phyloP scores from a whole-genome alignment of 2,113 vertebrate species.

The Aldabrachelys gigantea region DNA sequence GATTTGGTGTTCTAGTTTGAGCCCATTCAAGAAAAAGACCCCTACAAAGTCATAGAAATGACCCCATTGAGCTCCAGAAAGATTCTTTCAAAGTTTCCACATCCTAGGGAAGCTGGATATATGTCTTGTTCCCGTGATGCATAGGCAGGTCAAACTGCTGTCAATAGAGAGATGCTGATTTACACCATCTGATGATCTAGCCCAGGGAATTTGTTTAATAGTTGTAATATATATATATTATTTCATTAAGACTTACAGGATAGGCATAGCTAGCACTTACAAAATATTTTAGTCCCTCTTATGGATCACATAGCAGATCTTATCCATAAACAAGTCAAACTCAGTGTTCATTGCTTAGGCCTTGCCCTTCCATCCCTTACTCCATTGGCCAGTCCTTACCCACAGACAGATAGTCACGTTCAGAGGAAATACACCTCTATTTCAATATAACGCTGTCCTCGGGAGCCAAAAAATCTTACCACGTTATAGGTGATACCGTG shows the following conservation, averaged over 20 bases:
- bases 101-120: background rate
- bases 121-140: background rate
- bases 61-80: background rate
- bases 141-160: background rate
- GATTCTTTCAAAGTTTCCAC: background rate
- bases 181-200: background rate
- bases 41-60: background rate
- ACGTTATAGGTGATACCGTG: too few species aligned
- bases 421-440: background rate
- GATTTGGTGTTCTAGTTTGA: constrained; percentile 3
- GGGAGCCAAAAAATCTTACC: too few species aligned
- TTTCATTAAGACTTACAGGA: background rate
- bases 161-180: background rate
- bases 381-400: background rate
- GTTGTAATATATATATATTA: background rate
- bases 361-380: background rate
- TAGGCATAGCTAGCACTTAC: background rate
- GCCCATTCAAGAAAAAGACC: background rate
- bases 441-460: too few species aligned
- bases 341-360: background rate
- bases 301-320: background rate
- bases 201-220: background rate
- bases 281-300: constrained; percentile 4
- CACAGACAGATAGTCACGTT: background rate
- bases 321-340: background rate